phyloP scores from a whole-genome alignment of 53 echinoderm and acorn worm genomes.

The Patiria pectinifera region DNA sequence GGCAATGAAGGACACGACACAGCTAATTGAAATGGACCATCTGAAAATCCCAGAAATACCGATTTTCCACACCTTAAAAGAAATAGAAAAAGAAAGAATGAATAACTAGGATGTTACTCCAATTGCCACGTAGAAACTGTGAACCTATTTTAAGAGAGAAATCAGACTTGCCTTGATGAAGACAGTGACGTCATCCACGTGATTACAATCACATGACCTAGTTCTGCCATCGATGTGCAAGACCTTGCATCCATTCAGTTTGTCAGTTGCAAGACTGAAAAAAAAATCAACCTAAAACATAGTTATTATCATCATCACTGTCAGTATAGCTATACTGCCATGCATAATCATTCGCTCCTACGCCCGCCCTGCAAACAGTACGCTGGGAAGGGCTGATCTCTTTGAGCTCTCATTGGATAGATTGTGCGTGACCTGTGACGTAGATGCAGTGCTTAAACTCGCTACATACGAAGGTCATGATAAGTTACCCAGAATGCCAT shows the following conservation, averaged over 20 bases:
- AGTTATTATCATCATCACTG: too few relatives aligned
- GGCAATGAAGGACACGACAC: not conserved
- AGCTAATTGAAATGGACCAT: not conserved
- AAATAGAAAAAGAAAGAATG: not conserved
- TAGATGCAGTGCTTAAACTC: too few relatives aligned
- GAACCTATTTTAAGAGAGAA: not conserved
- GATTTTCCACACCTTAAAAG: not conserved
- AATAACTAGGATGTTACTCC: not conserved
- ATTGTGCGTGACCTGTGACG: too few relatives aligned
- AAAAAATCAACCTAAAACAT: not conserved
- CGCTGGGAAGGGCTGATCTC: too few relatives aligned
- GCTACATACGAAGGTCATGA: too few relatives aligned
- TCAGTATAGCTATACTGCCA: too few relatives aligned
- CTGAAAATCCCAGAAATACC: constrained; percentile 5
- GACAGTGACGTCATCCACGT: not conserved
- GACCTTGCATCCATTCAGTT: not conserved
- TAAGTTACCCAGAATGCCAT: too few relatives aligned
- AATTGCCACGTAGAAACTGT: not conserved
- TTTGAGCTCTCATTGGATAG: too few relatives aligned
- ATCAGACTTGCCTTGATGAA: constrained; percentile 13
- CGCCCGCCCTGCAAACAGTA: too few relatives aligned
- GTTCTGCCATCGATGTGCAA: not conserved
- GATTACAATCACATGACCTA: constrained; percentile 9
- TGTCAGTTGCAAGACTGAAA: not conserved
- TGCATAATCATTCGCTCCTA: too few relatives aligned